Conservation (phyloP, 2,797 vertebrate species). For the Streptopelia turtur region DNA sequence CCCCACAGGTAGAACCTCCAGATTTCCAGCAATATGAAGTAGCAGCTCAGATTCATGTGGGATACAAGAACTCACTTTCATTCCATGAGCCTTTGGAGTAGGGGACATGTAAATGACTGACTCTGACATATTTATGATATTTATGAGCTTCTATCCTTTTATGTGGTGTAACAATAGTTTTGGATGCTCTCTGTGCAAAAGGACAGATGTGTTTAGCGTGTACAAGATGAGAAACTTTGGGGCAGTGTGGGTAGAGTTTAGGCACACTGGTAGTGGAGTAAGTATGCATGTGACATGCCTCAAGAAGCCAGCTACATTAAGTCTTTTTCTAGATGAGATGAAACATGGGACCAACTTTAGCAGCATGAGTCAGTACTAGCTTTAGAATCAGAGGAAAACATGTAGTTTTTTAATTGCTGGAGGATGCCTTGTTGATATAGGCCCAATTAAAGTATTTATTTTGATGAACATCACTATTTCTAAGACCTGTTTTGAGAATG, state of each 20-base stretch:
- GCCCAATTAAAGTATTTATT: neutral
- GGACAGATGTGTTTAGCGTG: neutral
- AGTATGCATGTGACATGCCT: neutral
- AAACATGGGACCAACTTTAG: neutral
- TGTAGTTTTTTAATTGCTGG: neutral
- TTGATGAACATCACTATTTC: neutral
- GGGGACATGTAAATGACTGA: neutral
- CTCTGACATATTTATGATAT: neutral
- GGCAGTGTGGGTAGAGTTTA: neutral
- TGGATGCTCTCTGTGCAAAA: neutral
- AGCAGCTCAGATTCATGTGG: neutral
- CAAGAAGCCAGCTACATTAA: neutral
- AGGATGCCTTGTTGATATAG: neutral
- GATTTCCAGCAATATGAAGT: neutral
- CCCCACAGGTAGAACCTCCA: neutral
- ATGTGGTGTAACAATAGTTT: neutral
- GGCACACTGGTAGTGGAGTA: neutral
- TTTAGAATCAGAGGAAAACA: neutral
- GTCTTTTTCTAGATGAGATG: neutral
- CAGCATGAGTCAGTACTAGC: neutral
- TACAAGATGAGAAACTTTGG: neutral
- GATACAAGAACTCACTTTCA: neutral
- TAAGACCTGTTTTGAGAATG: neutral
- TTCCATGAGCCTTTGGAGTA: neutral
- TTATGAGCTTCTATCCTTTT: neutral